phyloP scores from a whole-genome alignment of 2,797 vertebrate genomes.

The Danionella dracula region DNA sequence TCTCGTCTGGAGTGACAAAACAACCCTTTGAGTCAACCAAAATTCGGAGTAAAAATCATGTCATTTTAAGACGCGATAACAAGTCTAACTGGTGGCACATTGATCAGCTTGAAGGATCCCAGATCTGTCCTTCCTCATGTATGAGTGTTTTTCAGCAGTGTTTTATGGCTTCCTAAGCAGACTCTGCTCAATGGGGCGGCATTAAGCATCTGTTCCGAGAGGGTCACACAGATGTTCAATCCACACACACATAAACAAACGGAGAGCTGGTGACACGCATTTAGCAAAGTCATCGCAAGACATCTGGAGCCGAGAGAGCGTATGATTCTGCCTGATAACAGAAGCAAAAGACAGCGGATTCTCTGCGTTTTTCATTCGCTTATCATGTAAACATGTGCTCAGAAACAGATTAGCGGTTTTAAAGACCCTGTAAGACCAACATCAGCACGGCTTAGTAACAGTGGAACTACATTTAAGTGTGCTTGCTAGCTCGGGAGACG shows the following conservation, averaged over 20 bases:
- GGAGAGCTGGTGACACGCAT: conserved; percentile 19
- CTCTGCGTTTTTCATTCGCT: conserved; percentile 6
- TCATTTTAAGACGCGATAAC: too few species aligned
- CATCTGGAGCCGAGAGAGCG: neutral
- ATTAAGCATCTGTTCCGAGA: conserved; percentile 54
- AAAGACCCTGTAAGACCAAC: conserved; percentile 52
- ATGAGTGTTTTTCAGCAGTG: conserved; percentile 8
- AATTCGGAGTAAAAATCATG: too few species aligned
- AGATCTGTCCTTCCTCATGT: conserved; percentile 5
- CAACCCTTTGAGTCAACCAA: too few species aligned
- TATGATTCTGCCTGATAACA: neutral
- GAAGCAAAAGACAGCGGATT: neutral
- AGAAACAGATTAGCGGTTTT: conserved; percentile 38
- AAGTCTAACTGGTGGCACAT: too few species aligned
- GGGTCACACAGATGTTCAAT: conserved; percentile 59
- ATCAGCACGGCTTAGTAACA: conserved; percentile 49
- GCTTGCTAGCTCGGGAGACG: conserved; percentile 52
- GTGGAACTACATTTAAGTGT: conserved; percentile 46
- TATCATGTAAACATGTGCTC: conserved; percentile 44
- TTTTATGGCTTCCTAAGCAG: conserved; percentile 53
- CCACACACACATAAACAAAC: conserved; percentile 36
- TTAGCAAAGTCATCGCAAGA: conserved; percentile 26
- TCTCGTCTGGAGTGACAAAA: too few species aligned
- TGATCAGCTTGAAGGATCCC: too few species aligned
- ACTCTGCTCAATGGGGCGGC: conserved; percentile 51